Percentiles rank a stretch among this genome's conserved stretches.
Evolutionary conservation across 2,113 vertebrate genomes (phyloP).

Genomic region (Taurulus bubalis): DNA sequence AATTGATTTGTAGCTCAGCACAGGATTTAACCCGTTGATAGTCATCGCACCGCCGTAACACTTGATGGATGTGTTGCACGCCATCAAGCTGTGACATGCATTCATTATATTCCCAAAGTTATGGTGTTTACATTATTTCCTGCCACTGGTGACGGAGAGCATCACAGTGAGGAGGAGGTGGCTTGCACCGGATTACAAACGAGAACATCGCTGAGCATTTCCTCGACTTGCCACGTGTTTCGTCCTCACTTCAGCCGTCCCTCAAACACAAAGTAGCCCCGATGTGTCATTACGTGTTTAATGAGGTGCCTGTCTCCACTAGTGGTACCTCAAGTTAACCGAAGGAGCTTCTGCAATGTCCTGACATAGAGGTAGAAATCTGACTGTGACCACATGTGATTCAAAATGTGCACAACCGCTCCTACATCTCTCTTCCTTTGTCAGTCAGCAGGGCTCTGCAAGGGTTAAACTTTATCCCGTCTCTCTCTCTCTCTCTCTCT

Average conservation of each 20-base stretch:
- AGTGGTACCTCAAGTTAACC: background rate
- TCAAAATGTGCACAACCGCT: background rate
- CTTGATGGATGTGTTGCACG: conserved; percentile 10
- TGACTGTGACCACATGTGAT: background rate
- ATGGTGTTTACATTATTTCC: conserved; percentile 1
- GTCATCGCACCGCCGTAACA: background rate
- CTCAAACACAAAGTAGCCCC: background rate
- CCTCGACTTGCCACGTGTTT: background rate
- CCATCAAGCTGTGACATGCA: conserved; percentile 6
- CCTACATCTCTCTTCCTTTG: background rate
- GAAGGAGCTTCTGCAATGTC: background rate
- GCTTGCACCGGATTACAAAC: background rate
- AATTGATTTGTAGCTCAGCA: conserved; percentile 33
- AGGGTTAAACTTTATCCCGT: conserved; percentile 59
- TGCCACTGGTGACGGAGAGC: background rate
- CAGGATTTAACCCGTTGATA: conserved; percentile 36
- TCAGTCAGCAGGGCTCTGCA: conserved; percentile 28
- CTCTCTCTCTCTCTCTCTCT: conserved; percentile 49
- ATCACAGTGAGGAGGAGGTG: background rate
- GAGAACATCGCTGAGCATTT: background rate
- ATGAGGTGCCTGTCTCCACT: background rate
- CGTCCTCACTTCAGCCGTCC: background rate
- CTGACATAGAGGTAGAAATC: background rate
- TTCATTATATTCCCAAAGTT: conserved; percentile 2
- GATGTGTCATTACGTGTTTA: background rate